Evolutionary conservation across 2,797 vertebrate genomes (phyloP).

Genomic region (Aeoliscus strigatus): DNA sequence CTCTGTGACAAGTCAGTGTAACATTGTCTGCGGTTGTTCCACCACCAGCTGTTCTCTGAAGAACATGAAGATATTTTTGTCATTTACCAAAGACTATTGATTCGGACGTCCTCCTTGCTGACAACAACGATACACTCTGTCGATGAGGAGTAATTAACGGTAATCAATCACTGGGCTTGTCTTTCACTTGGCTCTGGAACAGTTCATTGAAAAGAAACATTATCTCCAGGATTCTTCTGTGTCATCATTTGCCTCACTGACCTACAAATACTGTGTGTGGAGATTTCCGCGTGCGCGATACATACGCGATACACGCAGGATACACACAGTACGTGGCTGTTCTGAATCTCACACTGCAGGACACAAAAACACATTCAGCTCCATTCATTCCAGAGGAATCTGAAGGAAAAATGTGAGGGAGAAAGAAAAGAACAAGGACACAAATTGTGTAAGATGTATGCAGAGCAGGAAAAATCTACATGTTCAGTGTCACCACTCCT

Average conservation of each 20-base stretch:
- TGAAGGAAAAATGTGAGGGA: too few species aligned
- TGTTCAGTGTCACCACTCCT: too few species aligned
- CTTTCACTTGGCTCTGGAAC: conserved; percentile 24
- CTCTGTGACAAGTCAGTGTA: conserved; percentile 14
- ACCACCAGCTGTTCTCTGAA: conserved; percentile 18
- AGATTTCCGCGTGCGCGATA: too few species aligned
- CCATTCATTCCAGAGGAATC: background rate
- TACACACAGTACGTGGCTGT: background rate
- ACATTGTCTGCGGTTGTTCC: conserved; percentile 24
- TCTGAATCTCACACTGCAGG: conserved; percentile 6
- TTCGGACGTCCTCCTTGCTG: conserved; percentile 9
- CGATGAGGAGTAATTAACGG: conserved; percentile 6
- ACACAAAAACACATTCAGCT: background rate
- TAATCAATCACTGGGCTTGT: conserved; percentile 30
- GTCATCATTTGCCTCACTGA: conserved; percentile 25
- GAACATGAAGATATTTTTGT: conserved; percentile 23
- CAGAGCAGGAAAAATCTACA: too few species aligned
- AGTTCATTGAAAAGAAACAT: conserved; percentile 5
- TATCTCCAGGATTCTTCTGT: conserved; percentile 5
- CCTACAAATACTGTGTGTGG: conserved; percentile 13
- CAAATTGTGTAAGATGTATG: too few species aligned
- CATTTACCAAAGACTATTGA: conserved; percentile 24
- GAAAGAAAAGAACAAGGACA: background rate
- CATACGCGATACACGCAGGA: too few species aligned
- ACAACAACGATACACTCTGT: background rate